Evolutionary conservation across 2,888 invertebrate genomes (phyloP).

Genomic region (Laothoe populi): DNA sequence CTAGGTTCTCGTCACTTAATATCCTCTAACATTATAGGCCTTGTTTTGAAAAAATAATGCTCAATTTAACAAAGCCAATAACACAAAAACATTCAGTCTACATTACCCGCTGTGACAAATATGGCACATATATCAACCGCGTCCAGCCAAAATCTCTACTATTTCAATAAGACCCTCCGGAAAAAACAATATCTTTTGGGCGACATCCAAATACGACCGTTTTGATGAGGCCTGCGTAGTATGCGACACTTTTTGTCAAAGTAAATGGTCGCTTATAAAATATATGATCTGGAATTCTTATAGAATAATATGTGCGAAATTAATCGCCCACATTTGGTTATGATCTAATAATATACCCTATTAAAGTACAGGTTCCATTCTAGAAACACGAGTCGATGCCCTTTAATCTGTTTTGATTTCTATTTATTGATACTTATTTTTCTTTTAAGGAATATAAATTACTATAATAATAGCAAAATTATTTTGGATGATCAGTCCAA

Average conservation of each 20-base stretch:
- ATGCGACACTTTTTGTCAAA: constrained; percentile 41
- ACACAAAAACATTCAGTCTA: constrained; percentile 33
- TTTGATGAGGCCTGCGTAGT: constrained; percentile 35
- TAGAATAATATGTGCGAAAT: neutral
- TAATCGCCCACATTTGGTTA: no score
- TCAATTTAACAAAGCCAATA: constrained; percentile 30
- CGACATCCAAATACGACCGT: constrained; percentile 57
- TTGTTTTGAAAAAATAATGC: neutral
- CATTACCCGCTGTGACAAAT: constrained; percentile 49
- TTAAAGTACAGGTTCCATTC: no score
- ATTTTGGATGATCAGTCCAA: no score
- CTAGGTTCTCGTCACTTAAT: no score
- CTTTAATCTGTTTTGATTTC: neutral
- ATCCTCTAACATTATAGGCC: no score
- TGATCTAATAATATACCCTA: no score
- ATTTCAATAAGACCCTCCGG: constrained; percentile 52
- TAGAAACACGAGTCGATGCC: neutral
- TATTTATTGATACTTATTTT: no score
- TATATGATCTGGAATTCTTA: neutral
- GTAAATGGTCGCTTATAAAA: constrained; percentile 32
- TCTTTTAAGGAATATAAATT: no score
- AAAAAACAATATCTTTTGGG: constrained; percentile 59
- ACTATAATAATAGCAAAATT: no score
- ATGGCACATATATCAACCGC: constrained; percentile 47
- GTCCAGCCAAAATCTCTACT: constrained; percentile 36